Base-by-base conservation (phyloP, 2,797 vertebrate genomes). In the Gorsachius magnificus region DNA sequence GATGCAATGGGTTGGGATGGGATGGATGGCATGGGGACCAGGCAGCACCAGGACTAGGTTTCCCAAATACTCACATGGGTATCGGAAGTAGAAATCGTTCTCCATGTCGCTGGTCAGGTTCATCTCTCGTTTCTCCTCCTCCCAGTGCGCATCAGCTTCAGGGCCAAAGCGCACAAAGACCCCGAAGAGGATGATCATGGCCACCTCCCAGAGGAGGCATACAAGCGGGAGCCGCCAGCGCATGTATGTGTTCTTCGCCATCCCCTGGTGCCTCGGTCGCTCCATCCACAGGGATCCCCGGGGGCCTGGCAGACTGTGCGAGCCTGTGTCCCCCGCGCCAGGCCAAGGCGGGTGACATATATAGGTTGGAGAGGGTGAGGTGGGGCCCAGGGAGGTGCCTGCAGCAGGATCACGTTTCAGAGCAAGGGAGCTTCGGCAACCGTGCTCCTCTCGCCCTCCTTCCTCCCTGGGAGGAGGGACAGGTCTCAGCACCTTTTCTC, bases 71-170 rank as follows among this genome's bases (percentile, higher is more conserved):
- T 99, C 98, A 99, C 99, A 99, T 1, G 99, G 99, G 81, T 99
- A 99, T 98, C 99, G 98, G 97, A 97, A 99, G 98, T 99, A 99
- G 98, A 99, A 99, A 85, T 99, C 99, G 7, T 99, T 99, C 82
- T 99, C 99, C 2, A 98, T 61, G 75, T 99, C 97, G 4, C 98
- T 99, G 57, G 98, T 98, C 76, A 99, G 77, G 97, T 99, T 99
- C 20, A 97, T 6, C 0, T 24, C 0, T 1, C 0, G 21, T 89
- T 71, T 99, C 76, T 81, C 51, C 35, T 97, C 83, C 3, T n/a
- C 3, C 99, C 99, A 99, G 61, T 97, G 98, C 0, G 98, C 93
- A 3, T 99, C 98, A 0, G 99, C 97, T 72, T 99, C 98, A 0
- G 96, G 38, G 33, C 98, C 29, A 5, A 99, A 99, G 69, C 99